Conservation (phyloP, 2,888 invertebrate genomes). For the Cheilosia variabilis region DNA sequence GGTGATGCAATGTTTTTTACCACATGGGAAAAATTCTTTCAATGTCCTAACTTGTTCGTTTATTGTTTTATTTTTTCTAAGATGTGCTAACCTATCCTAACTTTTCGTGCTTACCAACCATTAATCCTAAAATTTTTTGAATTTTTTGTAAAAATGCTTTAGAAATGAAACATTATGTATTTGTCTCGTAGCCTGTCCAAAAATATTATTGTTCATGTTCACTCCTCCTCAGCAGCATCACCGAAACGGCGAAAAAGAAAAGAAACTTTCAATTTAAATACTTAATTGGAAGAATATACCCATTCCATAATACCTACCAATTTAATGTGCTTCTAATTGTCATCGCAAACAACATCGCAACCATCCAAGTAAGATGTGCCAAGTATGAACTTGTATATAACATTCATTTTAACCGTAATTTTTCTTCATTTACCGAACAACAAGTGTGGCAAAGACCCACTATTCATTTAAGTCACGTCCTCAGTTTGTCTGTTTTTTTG, state of each 20-base stretch:
- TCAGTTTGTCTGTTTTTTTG: constrained; percentile 16
- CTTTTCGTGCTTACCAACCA: not conserved
- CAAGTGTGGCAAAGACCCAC: constrained; percentile 22
- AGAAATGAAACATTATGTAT: constrained; percentile 3
- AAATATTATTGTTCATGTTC: constrained; percentile 37
- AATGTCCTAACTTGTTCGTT: not conserved
- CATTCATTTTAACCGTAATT: constrained; percentile 43
- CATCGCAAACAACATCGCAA: constrained; percentile 36
- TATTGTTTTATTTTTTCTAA: not conserved
- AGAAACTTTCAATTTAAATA: constrained; percentile 15
- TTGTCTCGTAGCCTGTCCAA: constrained; percentile 49
- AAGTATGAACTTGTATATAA: constrained; percentile 40
- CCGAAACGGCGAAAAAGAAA: constrained; percentile 36
- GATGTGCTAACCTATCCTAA: not conserved
- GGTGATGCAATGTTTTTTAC: not conserved
- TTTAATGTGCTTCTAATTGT: constrained; percentile 59
- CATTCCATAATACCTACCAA: constrained; percentile 4
- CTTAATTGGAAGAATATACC: constrained; percentile 23
- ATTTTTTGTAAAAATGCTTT: constrained; percentile 9
- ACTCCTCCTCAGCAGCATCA: constrained; percentile 62
- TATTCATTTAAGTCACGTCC: constrained; percentile 14
- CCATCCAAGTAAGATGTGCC: constrained; percentile 44
- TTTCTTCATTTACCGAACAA: constrained; percentile 15
- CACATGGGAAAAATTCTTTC: not conserved
- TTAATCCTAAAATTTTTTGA: not conserved